These are phyloP conservation scores for Pseudachorutes palmiensis DNA, from an alignment of 1,140 invertebrate species.

Conservation along the genomic window DNA sequence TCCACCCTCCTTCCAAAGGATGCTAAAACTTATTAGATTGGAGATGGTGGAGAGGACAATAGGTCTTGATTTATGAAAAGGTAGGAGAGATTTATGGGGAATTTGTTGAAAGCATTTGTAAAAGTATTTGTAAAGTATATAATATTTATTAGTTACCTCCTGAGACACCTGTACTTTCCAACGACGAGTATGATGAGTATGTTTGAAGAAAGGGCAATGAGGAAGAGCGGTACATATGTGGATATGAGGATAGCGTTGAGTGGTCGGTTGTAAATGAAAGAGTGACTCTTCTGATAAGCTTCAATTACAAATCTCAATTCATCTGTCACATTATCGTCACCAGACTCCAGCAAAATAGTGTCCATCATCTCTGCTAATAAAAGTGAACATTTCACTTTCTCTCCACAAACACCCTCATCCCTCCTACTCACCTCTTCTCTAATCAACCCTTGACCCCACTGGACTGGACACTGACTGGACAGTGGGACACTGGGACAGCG, in stretches of 20 bases:
- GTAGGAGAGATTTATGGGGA: no score
- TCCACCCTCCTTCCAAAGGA: no score
- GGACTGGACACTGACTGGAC: no score
- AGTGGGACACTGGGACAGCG: no score
- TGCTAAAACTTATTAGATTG: no score
- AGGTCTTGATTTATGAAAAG: no score
- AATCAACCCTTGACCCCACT: background rate
- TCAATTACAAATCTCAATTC: constrained; percentile 10
- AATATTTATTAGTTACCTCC: constrained; percentile 47
- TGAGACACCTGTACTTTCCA: constrained; percentile 58
- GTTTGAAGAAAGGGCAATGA: constrained; percentile 54
- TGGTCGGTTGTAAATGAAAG: constrained; percentile 40
- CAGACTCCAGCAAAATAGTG: background rate
- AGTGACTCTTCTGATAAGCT: constrained; percentile 16
- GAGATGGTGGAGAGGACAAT: no score
- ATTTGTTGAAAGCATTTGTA: background rate
- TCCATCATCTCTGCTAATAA: constrained; percentile 12
- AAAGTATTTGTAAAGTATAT: background rate
- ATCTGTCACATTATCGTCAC: background rate
- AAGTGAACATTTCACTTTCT: constrained; percentile 16
- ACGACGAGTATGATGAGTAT: constrained; percentile 57
- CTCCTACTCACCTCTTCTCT: no score
- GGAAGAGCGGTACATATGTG: constrained; percentile 53
- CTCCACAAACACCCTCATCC: no score
- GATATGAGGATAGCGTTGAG: constrained; percentile 49